Evolutionary conservation across 2,113 vertebrate genomes (phyloP).

Genomic region (Brachypteracias leptosomus): DNA sequence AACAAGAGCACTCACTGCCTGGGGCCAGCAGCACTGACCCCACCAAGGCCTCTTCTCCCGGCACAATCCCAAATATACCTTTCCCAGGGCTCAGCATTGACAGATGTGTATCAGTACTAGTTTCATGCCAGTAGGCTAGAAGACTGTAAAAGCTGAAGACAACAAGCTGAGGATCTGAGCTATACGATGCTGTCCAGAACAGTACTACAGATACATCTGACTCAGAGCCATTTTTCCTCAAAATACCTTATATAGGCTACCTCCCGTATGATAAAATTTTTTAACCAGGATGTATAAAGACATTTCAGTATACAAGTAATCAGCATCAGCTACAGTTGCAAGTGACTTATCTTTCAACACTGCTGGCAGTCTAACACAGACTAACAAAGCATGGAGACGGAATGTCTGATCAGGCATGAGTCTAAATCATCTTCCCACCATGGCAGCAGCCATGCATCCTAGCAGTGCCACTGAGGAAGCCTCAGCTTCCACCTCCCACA

Average conservation of each 20-base stretch:
- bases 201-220: fast-evolving
- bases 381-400: neutral
- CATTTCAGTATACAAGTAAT: neutral
- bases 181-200: neutral
- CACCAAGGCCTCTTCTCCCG: neutral
- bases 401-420: neutral
- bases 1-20: neutral
- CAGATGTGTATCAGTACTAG: neutral
- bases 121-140: neutral
- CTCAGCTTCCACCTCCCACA: neutral
- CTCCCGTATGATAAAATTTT: neutral
- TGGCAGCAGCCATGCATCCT: neutral
- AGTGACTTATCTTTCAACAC: neutral
- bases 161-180: neutral
- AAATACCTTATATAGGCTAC: neutral
- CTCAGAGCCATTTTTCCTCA: neutral
- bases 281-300: neutral
- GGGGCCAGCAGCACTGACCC: neutral
- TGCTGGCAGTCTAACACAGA: fast-evolving
- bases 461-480: neutral
- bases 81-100: neutral
- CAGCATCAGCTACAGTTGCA: neutral
- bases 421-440: neutral
- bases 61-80: fast-evolving
- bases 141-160: neutral